phyloP scores from a whole-genome alignment of 2,113 vertebrate species.

The Piliocolobus tephrosceles region DNA sequence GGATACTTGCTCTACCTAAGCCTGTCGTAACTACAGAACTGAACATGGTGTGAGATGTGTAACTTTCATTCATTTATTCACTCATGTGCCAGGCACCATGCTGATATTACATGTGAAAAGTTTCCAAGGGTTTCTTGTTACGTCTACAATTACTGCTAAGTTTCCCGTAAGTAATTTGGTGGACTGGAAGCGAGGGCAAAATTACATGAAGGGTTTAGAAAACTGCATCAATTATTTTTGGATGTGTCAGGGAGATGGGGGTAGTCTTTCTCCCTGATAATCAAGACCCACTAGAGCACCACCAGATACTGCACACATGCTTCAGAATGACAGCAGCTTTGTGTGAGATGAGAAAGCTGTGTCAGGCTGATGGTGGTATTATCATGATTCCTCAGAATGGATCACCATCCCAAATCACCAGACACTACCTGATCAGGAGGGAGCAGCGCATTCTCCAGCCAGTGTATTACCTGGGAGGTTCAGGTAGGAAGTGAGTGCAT shows the following conservation, averaged over 20 bases:
- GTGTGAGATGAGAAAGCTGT: neutral
- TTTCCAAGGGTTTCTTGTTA: neutral
- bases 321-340: neutral
- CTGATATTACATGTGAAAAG: slow-evolving; percentile 17
- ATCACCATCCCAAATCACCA: neutral
- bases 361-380: neutral
- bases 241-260: neutral
- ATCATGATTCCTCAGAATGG: neutral
- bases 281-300: neutral
- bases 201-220: neutral
- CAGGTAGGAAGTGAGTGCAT: neutral
- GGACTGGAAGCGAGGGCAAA: neutral
- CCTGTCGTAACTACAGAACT: neutral
- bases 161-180: slow-evolving; percentile 32
- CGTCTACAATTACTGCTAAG: neutral
- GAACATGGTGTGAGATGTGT: neutral
- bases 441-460: neutral
- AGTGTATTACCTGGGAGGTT: neutral
- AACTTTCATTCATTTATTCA: neutral
- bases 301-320: accelerated
- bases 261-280: neutral
- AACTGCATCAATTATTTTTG: neutral
- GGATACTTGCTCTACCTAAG: neutral
- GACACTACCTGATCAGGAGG: neutral
- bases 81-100: neutral